These are phyloP conservation scores for Tachysurus fulvidraco DNA, from an alignment of 2,113 vertebrate species.

Conservation along the genomic window DNA sequence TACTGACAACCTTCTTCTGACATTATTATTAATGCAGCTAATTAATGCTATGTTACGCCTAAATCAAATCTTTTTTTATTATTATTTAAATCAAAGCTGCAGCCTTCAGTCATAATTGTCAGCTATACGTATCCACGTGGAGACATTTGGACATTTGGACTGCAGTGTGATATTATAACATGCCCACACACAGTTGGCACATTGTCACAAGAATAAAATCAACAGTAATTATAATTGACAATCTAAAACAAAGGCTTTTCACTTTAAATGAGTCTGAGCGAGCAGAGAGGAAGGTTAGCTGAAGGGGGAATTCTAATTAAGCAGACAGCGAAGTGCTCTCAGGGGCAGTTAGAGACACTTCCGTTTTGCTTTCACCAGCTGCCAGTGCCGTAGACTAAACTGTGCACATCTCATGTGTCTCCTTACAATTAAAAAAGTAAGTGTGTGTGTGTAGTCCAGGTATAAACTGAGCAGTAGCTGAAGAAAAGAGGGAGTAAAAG, in stretches of 20 bases:
- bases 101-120: background rate
- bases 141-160: background rate
- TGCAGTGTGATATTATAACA: background rate
- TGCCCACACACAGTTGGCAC: constrained; percentile 43
- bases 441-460: constrained; percentile 17
- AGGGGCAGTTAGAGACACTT: constrained; percentile 68
- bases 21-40: background rate
- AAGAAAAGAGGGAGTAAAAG: background rate
- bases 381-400: constrained; percentile 50
- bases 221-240: constrained; percentile 76
- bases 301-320: constrained; percentile 80
- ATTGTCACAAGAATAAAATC: constrained; percentile 63
- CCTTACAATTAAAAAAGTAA: constrained; percentile 19
- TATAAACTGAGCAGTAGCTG: background rate
- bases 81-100: background rate
- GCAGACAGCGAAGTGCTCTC: constrained; percentile 74
- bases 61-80: background rate
- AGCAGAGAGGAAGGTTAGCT: constrained; percentile 74
- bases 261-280: constrained; percentile 69
- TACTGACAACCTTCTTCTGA: background rate
- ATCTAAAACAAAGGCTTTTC: constrained; percentile 75
- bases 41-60: background rate
- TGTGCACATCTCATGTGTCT: constrained; percentile 66
- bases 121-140: background rate
- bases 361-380: constrained; percentile 68